Evolutionary conservation across 1,140 invertebrate species (phyloP), one percentile per base, ranked within the genome.

Genomic region (Zaprionus kolodkinae): DNA sequence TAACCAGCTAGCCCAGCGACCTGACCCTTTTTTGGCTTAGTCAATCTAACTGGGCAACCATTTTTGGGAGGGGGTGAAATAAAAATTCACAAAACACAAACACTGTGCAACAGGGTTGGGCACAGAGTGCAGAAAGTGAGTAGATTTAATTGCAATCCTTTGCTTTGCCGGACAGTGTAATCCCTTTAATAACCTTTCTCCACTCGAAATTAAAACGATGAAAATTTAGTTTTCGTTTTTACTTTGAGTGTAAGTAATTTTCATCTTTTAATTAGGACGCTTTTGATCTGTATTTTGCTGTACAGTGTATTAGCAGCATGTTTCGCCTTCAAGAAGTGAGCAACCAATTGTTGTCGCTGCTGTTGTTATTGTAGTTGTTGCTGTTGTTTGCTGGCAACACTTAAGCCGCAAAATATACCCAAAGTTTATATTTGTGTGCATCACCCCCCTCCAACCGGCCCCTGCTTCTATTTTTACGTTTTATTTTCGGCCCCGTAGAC

Each of bases 321-420:
- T 48, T 15, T 27, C 33, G 5, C 54, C 54, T 59, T 38, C 21
- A 45, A 17, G 33, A 76, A 76, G 60, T 72, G 63, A 72, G 59
- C 67, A 76, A 57, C 50, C 56, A 67, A 43, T 55, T 74, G 35
- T 69, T 72, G 48, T 59, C 64, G 59, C 55, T 79, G 62, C 66
- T 68, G 69, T 69, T 78, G 62, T 45, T 73, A 17, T 64, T 67
- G 27, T 45, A 64, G 33, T 72, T 75, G 40, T 60, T 71, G 60
- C 55, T 56, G 55, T 40, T 71, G 65, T 56, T 80, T 77, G 81
- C 60, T 79, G 65, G 66, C 81, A 82, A 76, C 79, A 78, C 85
- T 81, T 89, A 88, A 88, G 80, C 84, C 85, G 63, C 84, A 88
- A 88, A 79, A 78, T 88, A 78, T 73, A 88, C 80, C 71, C 69